Percentiles rank a stretch among this genome's conserved stretches.
Conservation (phyloP, 2,888 invertebrate species). For the Sarcophaga carnaria region DNA sequence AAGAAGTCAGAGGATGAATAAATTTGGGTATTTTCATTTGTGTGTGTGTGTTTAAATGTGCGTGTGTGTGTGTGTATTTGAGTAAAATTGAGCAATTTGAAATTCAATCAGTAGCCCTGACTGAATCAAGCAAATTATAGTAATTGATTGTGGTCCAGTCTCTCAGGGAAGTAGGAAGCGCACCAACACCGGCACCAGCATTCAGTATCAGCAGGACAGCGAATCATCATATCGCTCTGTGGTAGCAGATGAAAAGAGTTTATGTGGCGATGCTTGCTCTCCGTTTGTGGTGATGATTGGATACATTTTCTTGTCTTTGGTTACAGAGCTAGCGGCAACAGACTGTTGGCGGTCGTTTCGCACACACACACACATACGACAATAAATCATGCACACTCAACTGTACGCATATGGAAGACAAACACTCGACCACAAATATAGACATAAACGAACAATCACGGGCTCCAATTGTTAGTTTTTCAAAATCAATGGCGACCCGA, state of each 20-base stretch:
- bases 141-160: constrained; percentile 78
- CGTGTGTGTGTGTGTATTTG: constrained; percentile 75
- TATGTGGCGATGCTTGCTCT: constrained; percentile 48
- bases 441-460: constrained; percentile 58
- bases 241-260: constrained; percentile 40
- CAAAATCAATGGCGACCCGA: constrained; percentile 60
- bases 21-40: constrained; percentile 42
- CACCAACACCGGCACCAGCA: constrained; percentile 4
- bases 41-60: constrained; percentile 66
- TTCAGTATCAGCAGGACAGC: not conserved
- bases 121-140: constrained; percentile 79
- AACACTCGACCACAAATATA: constrained; percentile 30
- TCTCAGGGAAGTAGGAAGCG: constrained; percentile 57
- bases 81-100: constrained; percentile 82
- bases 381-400: not conserved
- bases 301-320: constrained; percentile 46
- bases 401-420: not conserved
- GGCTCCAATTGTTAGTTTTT: constrained; percentile 68
- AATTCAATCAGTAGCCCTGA: constrained; percentile 82
- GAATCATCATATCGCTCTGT: not conserved
- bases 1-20: constrained; percentile 59
- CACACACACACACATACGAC: constrained; percentile 30
- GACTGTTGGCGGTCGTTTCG: constrained; percentile 68
- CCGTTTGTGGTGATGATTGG: constrained; percentile 60
- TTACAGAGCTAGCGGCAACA: constrained; percentile 64